A percentile compares a stretch with the other conserved stretches of the same genome.
These are phyloP conservation scores for Plodia interpunctella DNA, from an alignment of 1,140 invertebrate species.

Conservation along the genomic window DNA sequence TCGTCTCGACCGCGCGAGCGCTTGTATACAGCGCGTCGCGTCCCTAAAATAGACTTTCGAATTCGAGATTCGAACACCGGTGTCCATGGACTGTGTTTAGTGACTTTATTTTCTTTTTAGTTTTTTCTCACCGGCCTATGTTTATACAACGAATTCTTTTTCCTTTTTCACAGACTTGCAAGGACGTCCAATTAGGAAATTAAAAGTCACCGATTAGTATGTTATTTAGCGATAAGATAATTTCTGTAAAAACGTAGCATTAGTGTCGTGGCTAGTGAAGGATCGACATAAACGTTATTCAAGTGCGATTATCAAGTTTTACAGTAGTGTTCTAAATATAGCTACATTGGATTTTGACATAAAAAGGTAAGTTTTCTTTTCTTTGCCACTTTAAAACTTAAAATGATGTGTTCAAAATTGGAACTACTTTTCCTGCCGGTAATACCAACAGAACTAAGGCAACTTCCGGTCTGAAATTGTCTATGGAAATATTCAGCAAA, in stretches of 20 bases:
- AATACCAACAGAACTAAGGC: neutral
- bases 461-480: neutral
- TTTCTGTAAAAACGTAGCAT: slow-evolving; percentile 36
- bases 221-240: slow-evolving; percentile 57
- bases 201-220: slow-evolving; percentile 38
- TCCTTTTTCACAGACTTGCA: slow-evolving; percentile 11
- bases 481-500: neutral
- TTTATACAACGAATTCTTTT: slow-evolving; percentile 42
- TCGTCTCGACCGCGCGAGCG: slow-evolving; percentile 39
- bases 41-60: slow-evolving; percentile 16
- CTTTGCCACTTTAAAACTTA: neutral
- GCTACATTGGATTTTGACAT: slow-evolving; percentile 51
- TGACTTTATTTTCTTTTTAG: slow-evolving; percentile 22
- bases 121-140: slow-evolving; percentile 39
- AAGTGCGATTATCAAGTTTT: slow-evolving; percentile 41
- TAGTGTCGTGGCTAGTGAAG: slow-evolving; percentile 48
- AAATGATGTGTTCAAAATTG: too few relatives aligned
- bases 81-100: slow-evolving; percentile 14
- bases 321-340: slow-evolving; percentile 16
- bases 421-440: neutral
- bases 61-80: slow-evolving; percentile 23
- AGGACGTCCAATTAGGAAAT: slow-evolving; percentile 50
- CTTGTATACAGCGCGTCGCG: slow-evolving; percentile 24
- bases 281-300: slow-evolving; percentile 37
- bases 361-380: slow-evolving; percentile 43